These are phyloP conservation scores for Cheumatopsyche charites DNA, from an alignment of 1,140 invertebrate species.

Conservation along the genomic window DNA sequence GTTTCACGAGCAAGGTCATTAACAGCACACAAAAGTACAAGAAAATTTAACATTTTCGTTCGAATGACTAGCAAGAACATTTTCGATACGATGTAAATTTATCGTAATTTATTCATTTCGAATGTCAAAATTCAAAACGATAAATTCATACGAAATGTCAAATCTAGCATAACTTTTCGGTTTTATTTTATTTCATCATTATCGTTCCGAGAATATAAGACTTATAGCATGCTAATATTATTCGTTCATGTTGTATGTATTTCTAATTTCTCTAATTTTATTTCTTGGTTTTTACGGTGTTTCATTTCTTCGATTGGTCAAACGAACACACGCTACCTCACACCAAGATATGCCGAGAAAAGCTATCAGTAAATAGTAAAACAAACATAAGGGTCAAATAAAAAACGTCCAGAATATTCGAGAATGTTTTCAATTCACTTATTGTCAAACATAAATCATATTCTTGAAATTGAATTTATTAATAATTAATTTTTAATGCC, in stretches of 20 bases:
- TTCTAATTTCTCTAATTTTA: background rate
- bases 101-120: too few species aligned
- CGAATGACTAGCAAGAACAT: too few species aligned
- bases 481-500: too few species aligned
- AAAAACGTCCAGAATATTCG: background rate
- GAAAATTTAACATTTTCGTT: too few species aligned
- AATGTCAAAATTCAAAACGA: too few species aligned
- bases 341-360: background rate
- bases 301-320: background rate
- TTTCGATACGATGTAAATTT: too few species aligned
- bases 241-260: background rate
- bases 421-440: background rate
- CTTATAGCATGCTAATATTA: background rate
- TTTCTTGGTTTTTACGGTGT: background rate
- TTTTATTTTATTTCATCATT: too few species aligned
- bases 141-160: too few species aligned
- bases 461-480: background rate
- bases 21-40: too few species aligned
- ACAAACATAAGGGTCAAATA: background rate
- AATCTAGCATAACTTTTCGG: too few species aligned
- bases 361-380: background rate
- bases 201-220: too few species aligned
- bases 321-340: slow-evolving; percentile 12
- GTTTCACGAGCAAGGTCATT: too few species aligned
- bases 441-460: slow-evolving; percentile 25